These are phyloP conservation scores for Canis aureus DNA, from an alignment of 2,113 vertebrate genomes.

Conservation along the genomic window DNA sequence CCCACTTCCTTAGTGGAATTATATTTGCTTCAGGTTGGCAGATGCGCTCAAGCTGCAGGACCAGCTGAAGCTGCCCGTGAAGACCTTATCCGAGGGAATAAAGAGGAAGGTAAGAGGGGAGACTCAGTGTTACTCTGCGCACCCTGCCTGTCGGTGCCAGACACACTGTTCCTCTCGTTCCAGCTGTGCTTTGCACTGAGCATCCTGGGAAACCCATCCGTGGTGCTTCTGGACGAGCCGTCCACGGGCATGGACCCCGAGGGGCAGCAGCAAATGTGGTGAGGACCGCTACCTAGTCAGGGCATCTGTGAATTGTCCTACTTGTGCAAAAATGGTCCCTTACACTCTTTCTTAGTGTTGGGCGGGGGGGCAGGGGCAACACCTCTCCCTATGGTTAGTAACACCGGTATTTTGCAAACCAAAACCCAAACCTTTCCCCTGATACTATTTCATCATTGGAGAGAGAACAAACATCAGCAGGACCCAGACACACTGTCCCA, in stretches of 20 bases:
- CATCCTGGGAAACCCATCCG: constrained; percentile 91
- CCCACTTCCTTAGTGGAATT: neutral
- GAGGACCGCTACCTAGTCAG: constrained; percentile 54
- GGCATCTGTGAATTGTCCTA: neutral
- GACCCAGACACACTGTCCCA: neutral
- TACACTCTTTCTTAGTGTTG: neutral
- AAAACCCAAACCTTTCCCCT: neutral
- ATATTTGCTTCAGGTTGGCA: constrained; percentile 29
- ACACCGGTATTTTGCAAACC: neutral
- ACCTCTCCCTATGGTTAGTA: neutral
- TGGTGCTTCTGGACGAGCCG: constrained; percentile 94
- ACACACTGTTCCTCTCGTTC: neutral
- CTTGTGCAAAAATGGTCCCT: neutral
- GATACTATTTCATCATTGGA: neutral
- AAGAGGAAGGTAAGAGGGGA: constrained; percentile 61
- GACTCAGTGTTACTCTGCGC: fast-evolving
- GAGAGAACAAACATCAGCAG: no score
- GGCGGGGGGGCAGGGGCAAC: no score
- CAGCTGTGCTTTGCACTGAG: constrained; percentile 95
- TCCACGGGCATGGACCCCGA: constrained; percentile 93
- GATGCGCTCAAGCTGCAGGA: constrained; percentile 62
- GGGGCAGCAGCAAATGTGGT: constrained; percentile 94
- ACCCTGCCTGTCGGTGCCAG: fast-evolving
- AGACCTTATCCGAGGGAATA: constrained; percentile 61
- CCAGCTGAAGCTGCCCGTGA: constrained; percentile 71